Evolutionary conservation across 2,888 invertebrate species (phyloP).

Genomic region (Folsomia manolachei): DNA sequence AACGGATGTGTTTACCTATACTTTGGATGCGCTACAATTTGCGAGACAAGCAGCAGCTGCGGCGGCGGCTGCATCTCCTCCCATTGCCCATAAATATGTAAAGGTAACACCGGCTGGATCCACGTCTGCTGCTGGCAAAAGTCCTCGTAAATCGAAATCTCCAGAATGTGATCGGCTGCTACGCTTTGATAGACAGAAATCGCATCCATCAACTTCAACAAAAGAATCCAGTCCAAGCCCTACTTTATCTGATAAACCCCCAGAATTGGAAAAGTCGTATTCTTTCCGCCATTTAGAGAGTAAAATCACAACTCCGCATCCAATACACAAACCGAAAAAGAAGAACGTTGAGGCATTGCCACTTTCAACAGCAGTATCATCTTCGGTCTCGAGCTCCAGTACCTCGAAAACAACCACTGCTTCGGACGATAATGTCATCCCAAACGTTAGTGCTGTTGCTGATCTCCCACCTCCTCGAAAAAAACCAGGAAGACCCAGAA

Average conservation of each 20-base stretch:
- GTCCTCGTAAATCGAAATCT: background rate
- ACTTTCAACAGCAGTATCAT: too few relatives aligned
- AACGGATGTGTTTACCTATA: background rate
- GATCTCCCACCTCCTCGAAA: background rate
- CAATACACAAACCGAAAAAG: too few relatives aligned
- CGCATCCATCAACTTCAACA: background rate
- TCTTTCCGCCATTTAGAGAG: background rate
- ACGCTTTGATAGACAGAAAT: too few relatives aligned
- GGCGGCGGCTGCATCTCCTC: background rate
- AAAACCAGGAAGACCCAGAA: background rate
- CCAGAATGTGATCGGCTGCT: background rate
- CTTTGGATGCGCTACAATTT: background rate
- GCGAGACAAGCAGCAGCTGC: background rate
- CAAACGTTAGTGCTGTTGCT: background rate
- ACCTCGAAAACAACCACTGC: background rate
- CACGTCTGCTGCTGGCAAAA: background rate
- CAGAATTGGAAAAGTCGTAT: background rate
- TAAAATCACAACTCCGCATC: background rate
- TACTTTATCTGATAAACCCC: background rate
- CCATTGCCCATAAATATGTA: too few relatives aligned
- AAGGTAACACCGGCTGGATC: background rate
- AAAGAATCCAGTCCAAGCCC: background rate
- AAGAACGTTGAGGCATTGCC: background rate
- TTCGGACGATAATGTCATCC: background rate
- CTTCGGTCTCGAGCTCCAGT: too few relatives aligned